Percentiles rank a stretch among this genome's conserved stretches.
Evolutionary conservation across 2,888 invertebrate species (phyloP).

Genomic region (Nysson spinosus): DNA sequence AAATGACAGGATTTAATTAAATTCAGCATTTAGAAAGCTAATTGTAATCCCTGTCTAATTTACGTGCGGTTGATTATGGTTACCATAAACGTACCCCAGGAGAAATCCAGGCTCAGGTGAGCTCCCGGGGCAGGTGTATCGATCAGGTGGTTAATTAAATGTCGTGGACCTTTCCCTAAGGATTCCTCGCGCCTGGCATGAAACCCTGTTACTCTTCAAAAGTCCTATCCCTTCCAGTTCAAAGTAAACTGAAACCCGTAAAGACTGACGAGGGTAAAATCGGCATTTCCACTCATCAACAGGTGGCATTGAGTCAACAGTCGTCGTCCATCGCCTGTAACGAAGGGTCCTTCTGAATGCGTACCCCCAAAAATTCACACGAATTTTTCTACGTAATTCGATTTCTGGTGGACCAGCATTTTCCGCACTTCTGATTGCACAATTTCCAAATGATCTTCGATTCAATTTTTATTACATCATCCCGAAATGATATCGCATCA

Average conservation of each 20-base stretch:
- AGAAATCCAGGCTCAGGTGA: slow-evolving; percentile 59
- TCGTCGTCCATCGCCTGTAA: slow-evolving; percentile 13
- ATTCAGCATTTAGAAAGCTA: slow-evolving; percentile 9
- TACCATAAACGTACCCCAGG: slow-evolving; percentile 50
- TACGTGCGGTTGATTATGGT: slow-evolving; percentile 33
- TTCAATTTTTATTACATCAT: no score
- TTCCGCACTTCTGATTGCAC: no score
- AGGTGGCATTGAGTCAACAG: slow-evolving; percentile 53
- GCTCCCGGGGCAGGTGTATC: slow-evolving; percentile 59
- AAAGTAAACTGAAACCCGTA: slow-evolving; percentile 24
- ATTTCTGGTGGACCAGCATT: background rate
- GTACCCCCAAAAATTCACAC: slow-evolving; percentile 5
- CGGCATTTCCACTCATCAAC: slow-evolving; percentile 58
- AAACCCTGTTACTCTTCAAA: slow-evolving; percentile 46
- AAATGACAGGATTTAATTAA: slow-evolving; percentile 30
- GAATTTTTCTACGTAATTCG: background rate
- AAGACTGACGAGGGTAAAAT: slow-evolving; percentile 30
- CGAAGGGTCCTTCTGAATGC: slow-evolving; percentile 25
- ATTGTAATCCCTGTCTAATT: slow-evolving; percentile 43
- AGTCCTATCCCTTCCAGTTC: slow-evolving; percentile 31
- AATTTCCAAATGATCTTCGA: no score
- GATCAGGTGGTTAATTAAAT: slow-evolving; percentile 62
- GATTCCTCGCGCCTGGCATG: slow-evolving; percentile 32
- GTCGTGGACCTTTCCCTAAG: slow-evolving; percentile 19
- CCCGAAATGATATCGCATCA: no score